phyloP scores from a whole-genome alignment of 1,140 invertebrate species.

The Microplitis mediator region DNA sequence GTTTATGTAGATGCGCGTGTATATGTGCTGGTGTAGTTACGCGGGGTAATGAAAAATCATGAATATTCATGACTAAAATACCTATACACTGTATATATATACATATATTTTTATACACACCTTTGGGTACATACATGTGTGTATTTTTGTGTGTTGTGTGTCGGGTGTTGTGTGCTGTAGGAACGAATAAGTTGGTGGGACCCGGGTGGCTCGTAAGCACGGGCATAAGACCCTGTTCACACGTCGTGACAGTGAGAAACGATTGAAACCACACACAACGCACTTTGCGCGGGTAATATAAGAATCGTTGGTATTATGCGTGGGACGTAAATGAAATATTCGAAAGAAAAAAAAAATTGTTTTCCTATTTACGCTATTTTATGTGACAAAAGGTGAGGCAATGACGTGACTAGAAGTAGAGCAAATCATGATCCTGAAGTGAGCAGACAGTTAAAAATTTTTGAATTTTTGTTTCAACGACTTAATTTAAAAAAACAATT shows the following conservation, averaged over 20 bases:
- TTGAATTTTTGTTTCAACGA: no score
- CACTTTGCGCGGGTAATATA: not conserved
- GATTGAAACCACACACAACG: slow-evolving; percentile 22
- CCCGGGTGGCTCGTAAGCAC: slow-evolving; percentile 26
- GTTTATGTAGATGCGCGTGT: not conserved
- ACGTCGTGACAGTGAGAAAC: slow-evolving; percentile 43
- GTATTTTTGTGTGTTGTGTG: no score
- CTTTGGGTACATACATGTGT: no score
- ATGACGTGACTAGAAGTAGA: no score
- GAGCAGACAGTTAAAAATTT: no score
- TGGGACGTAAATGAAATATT: not conserved
- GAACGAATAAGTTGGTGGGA: slow-evolving; percentile 35
- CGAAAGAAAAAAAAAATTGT: not conserved
- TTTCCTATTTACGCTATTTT: no score
- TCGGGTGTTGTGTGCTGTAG: no score
- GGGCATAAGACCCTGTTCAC: slow-evolving; percentile 43
- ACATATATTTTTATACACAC: not conserved
- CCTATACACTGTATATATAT: slow-evolving; percentile 13
- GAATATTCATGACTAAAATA: slow-evolving; percentile 54
- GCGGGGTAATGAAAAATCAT: slow-evolving; percentile 49
- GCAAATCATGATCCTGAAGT: no score
- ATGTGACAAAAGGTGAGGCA: no score
- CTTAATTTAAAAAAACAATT: no score
- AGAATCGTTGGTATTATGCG: not conserved
- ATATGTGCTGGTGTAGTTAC: slow-evolving; percentile 5